A percentile compares a stretch with the other conserved stretches of the same genome.
phyloP scores from a whole-genome alignment of 2,797 vertebrate genomes.

The Hipposideros larvatus region DNA sequence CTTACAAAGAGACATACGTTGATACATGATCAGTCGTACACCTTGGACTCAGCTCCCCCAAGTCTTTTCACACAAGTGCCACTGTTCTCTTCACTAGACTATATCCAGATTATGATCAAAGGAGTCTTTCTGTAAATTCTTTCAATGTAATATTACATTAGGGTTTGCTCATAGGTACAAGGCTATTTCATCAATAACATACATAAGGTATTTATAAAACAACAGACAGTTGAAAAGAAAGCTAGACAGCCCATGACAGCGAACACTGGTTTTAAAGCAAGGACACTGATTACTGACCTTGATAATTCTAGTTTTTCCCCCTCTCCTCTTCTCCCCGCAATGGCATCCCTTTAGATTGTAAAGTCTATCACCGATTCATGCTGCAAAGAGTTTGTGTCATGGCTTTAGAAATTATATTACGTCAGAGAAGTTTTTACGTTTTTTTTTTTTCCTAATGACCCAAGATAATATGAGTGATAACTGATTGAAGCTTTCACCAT shows the following conservation, averaged over 20 bases:
- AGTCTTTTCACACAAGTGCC: background rate
- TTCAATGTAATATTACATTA: background rate
- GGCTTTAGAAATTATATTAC: slow-evolving; percentile 64
- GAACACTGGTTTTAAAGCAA: background rate
- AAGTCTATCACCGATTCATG: slow-evolving; percentile 51
- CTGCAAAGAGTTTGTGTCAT: slow-evolving; percentile 25
- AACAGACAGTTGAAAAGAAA: background rate
- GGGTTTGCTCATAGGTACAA: background rate
- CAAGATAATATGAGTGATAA: slow-evolving; percentile 61
- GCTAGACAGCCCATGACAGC: background rate
- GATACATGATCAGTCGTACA: too few relatives aligned
- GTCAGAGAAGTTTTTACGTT: background rate
- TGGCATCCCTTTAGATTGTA: background rate
- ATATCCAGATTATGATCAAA: background rate
- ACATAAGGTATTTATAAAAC: background rate
- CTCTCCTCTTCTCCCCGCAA: background rate
- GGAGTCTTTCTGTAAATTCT: background rate
- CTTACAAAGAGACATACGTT: background rate
- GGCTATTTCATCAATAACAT: slow-evolving; percentile 19
- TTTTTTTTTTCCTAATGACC: slow-evolving; percentile 44
- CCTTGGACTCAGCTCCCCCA: background rate
- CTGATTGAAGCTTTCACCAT: background rate
- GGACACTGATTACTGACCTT: background rate
- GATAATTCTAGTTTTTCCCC: background rate
- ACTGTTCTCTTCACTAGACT: background rate